A percentile compares a stretch with the other conserved stretches of the same genome.
These are phyloP conservation scores for Paralichthys olivaceus DNA, from an alignment of 2,113 vertebrate species.

Conservation along the genomic window DNA sequence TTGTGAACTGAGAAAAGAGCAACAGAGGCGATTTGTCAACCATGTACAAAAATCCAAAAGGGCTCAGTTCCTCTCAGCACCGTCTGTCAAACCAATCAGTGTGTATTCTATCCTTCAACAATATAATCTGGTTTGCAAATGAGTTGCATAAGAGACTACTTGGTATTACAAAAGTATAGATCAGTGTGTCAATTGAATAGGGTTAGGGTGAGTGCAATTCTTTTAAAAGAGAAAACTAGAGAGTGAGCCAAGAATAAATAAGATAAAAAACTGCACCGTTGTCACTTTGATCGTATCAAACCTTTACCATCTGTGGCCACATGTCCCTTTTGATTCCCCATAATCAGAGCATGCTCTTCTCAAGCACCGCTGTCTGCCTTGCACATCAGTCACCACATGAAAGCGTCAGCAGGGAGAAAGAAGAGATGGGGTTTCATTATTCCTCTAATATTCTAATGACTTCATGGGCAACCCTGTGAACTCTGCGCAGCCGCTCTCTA, in stretches of 20 bases:
- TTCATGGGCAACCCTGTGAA: conserved; percentile 55
- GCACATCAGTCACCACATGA: conserved; percentile 60
- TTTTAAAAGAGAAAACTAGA: not conserved
- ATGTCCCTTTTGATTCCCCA: conserved; percentile 24
- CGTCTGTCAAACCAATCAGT: too few relatives aligned
- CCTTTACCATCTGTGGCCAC: conserved; percentile 11
- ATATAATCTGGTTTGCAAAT: not conserved
- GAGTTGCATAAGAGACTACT: not conserved
- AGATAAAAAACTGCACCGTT: not conserved
- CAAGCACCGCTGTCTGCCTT: not conserved
- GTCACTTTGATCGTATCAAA: conserved; percentile 48
- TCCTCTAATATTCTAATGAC: conserved; percentile 73
- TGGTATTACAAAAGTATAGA: not conserved
- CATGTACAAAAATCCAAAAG: too few relatives aligned
- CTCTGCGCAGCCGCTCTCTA: conserved; percentile 9
- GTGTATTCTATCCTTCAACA: not conserved
- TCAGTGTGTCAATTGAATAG: not conserved
- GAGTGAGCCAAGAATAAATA: not conserved
- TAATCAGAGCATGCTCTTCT: conserved; percentile 25
- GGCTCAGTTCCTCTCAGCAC: too few relatives aligned
- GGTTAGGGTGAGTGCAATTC: not conserved
- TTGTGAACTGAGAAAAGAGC: not conserved
- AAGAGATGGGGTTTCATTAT: conserved; percentile 32
- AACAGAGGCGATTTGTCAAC: not conserved
- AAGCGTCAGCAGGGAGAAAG: conserved; percentile 33